Base-by-base conservation (phyloP, 2,888 invertebrate genomes). In the Strigamia transsilvanica region DNA sequence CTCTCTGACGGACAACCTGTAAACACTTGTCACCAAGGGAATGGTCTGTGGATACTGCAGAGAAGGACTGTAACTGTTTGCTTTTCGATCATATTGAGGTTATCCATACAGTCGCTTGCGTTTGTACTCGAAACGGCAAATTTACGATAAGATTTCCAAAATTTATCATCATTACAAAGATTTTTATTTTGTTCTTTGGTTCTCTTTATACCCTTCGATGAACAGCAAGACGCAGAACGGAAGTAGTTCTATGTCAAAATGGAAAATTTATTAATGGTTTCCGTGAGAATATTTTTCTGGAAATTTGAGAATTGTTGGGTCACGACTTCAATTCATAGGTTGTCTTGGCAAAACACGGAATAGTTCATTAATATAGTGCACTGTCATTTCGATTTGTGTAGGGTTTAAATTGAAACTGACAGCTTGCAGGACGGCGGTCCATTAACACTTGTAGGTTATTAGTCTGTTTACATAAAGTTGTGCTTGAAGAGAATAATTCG, bases 41-140 rank as follows among this genome's bases (percentile, higher is more conserved):
- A 66, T 23, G 61, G 18, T 66, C 18, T 12, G 61, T 23, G 23
- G 61, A 23, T 21, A 66, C n/a, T 66, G 23, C 23, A 12, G 61
- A 61, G 61, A 61, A n/a, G 61, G 15, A 46, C 46, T 46, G 61
- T 66, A 21, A 66, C 21, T 66, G 61, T 66, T 66, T 66, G 12
- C 61, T 66, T 23, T 66, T 66, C 61, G 13, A 66, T n/a, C 61
- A 66, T 66, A 66, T 66, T 66, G 61, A 66, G 61, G 61, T 66
- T 66, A 66, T 2, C 46, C 15, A 46, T 23, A 66, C 61, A 66
- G n/a, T 2, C 21, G 2, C 15, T 9, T 1, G 13, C n/a, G 46
- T 46, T n/a, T 46, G 5, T 46, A 13, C 5, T 10, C 15, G 15
- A 46, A 46, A 46, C 12, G 46, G 46, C 46, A 15, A 46, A n/a